These are phyloP conservation scores for Pseudolaguvia tuberculata DNA, from an alignment of 2,113 vertebrate species.

Conservation along the genomic window DNA sequence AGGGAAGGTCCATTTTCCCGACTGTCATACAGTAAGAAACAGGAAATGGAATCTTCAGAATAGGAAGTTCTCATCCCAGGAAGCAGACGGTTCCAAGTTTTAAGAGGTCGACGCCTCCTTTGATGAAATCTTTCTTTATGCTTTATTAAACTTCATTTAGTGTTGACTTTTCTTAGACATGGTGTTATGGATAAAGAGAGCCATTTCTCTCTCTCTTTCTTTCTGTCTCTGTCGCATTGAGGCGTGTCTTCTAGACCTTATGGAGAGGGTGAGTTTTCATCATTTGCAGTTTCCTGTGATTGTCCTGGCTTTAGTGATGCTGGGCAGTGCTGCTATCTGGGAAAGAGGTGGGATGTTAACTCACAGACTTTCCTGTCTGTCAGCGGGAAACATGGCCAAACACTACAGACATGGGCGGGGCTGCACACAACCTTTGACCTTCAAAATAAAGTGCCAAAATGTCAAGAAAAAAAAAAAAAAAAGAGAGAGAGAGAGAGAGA, in stretches of 20 bases:
- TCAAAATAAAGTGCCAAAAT: conserved; percentile 1
- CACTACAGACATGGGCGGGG: conserved; percentile 48
- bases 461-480: no score
- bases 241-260: conserved; percentile 13
- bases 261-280: conserved; percentile 58
- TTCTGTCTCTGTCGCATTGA: conserved; percentile 24
- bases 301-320: conserved; percentile 63
- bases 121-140: neutral
- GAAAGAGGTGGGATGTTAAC: conserved; percentile 68
- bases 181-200: neutral
- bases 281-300: conserved; percentile 69
- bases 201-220: conserved; percentile 8
- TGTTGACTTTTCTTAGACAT: neutral
- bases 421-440: conserved; percentile 35
- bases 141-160: neutral
- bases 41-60: conserved; percentile 44
- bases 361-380: conserved; percentile 56
- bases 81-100: conserved; percentile 43
- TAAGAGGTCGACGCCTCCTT: conserved; percentile 12
- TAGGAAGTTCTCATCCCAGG: conserved; percentile 43
- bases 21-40: conserved; percentile 12
- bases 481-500: neutral
- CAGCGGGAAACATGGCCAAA: conserved; percentile 49
- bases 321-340: conserved; percentile 57
- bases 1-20: neutral